Evolutionary conservation across 2,888 invertebrate species (phyloP).

Genomic region (Eristalinus sepulchralis): DNA sequence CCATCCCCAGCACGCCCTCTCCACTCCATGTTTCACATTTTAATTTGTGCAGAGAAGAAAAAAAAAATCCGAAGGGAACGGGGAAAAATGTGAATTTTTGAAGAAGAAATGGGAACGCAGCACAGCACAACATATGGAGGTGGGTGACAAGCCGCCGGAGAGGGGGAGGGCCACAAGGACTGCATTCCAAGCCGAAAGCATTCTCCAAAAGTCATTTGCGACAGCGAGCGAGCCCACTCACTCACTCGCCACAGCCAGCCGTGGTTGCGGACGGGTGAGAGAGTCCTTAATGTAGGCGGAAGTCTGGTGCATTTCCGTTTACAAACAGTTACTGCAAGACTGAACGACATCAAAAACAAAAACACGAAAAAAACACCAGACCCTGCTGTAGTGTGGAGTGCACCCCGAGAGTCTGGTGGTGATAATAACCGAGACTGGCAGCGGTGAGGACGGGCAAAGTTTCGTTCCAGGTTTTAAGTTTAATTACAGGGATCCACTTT

Average conservation of each 20-base stretch:
- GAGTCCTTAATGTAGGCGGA: constrained; percentile 71
- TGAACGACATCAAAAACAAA: constrained; percentile 61
- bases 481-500: constrained; percentile 71
- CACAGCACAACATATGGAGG: constrained; percentile 20
- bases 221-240: constrained; percentile 33
- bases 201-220: constrained; percentile 70
- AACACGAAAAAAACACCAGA: background rate
- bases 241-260: constrained; percentile 4
- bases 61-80: constrained; percentile 60
- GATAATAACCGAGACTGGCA: constrained; percentile 43
- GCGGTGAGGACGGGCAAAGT: constrained; percentile 44
- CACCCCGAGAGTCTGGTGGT: background rate
- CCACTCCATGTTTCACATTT: constrained; percentile 66
- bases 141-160: constrained; percentile 36
- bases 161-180: background rate
- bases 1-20: constrained; percentile 40
- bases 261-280: constrained; percentile 17
- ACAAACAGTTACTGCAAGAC: constrained; percentile 70
- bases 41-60: constrained; percentile 66
- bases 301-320: constrained; percentile 71
- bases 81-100: constrained; percentile 23
- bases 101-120: constrained; percentile 16
- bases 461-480: constrained; percentile 71
- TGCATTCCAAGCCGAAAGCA: constrained; percentile 40
- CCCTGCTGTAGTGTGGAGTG: constrained; percentile 13